Evolutionary conservation across 2,113 vertebrate genomes (phyloP), one percentile per base, ranked within the genome.

Genomic region (Miniopterus natalensis): DNA sequence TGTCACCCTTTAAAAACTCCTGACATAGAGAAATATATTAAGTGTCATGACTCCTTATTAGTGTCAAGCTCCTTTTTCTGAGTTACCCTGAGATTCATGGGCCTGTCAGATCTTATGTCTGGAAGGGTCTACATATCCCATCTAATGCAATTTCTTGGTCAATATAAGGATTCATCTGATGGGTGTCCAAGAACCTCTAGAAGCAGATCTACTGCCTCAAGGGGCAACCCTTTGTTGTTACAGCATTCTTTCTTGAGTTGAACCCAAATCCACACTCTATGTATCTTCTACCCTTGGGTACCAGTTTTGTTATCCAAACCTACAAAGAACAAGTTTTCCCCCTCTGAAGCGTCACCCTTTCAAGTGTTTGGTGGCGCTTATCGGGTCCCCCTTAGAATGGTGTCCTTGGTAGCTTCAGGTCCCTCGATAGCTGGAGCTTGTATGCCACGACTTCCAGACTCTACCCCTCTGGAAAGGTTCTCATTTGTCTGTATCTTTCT

Each of bases 401-500:
- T 75, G 5, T 65, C n/a, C 75, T 66, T 77, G 42, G 63, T 47
- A 55, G 66, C 13, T 49, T 75, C 47, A 11, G 9, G 68, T 95
- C 55, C 55, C 17, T 85, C 23, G n/a, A 73, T 4, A 29, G 25
- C 27, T 15, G 57, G 70, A 88, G 4, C 36, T 68, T 27, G 6
- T 36, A 6, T 27, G 29, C 47, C 8, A 6, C 8, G 42, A 57
- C 65, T 70, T 57, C 25, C 81, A 51, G 68, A 42, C 29, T 63
- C 51, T 89, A 29, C 4, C 13, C 27, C 71, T 68, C 57, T 57
- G 92, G 92, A 77, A 85, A 84, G 65, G 11, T 77, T 94, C 92
- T 96, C 68, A 71, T 74, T 29, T 96, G 55, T 97, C 88, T 95
- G 0, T 96, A 83, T 96, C 71, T 96, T 90, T 96, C 84, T 95